Percentiles rank a stretch among this genome's conserved stretches.
These are phyloP conservation scores for Illadopsis cleaveri DNA, from an alignment of 2,113 vertebrate species.

Conservation along the genomic window DNA sequence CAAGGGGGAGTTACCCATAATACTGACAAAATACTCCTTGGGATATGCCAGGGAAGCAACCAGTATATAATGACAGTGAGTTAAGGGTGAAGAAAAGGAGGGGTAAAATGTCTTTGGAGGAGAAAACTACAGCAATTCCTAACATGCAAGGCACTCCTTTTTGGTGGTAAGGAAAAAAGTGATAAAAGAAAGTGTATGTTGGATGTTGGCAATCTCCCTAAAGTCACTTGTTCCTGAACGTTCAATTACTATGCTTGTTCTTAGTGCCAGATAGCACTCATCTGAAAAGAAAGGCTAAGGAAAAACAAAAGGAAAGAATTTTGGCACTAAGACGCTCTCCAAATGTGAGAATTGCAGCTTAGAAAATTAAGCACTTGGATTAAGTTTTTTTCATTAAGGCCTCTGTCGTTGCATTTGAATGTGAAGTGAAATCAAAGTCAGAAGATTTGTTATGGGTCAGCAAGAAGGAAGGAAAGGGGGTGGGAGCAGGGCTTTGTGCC, in stretches of 20 bases:
- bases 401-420: background rate
- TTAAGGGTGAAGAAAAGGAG: background rate
- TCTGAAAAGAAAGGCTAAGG: background rate
- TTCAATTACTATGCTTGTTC: background rate
- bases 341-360: slow-evolving; percentile 1
- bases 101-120: background rate
- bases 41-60: background rate
- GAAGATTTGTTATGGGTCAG: slow-evolving; percentile 36
- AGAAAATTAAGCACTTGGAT: background rate
- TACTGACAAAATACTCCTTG: background rate
- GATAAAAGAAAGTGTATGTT: background rate
- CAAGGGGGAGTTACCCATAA: background rate
- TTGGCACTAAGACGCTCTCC: background rate
- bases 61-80: background rate
- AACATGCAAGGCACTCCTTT: background rate
- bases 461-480: slow-evolving; percentile 23
- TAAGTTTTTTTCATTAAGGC: background rate
- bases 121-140: background rate
- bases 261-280: background rate
- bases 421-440: slow-evolving; percentile 40
- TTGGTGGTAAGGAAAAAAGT: background rate
- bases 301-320: background rate
- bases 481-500: background rate
- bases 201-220: background rate
- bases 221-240: background rate